Base-by-base conservation (phyloP, 2,797 vertebrate species). In the Aythya fuligula region DNA sequence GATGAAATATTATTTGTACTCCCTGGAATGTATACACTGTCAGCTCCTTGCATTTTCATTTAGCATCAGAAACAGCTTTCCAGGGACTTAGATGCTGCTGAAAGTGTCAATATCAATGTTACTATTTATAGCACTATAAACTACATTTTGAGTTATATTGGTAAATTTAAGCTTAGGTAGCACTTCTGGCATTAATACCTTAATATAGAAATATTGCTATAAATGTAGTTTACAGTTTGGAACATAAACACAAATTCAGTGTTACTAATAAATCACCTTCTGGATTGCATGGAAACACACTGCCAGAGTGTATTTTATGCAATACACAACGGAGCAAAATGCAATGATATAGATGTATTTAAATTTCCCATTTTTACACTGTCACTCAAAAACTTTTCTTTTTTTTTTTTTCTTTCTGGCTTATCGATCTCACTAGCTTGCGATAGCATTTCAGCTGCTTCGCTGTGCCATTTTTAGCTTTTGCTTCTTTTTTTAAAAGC, bases 311-410 rank as follows among this genome's bases (percentile, higher is more conserved):
- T 84, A 93, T 94, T 97, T 96, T 95, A 88, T 85, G 91, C 77
- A 75, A 76, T 66, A 88, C 90, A 95, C 97, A 96, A 91, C 32
- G 83, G 91, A 97, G 89, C 80, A 97, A 96, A 97, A 97, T 94
- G 95, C 90, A 96, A 92, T 0, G 0, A 95, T 93, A 97, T 54
- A 97, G 96, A 97, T 91, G 95, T 97, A 98, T 98, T 98, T 97
- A 97, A 97, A 97, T 96, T 97, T 97, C 96, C 97, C 93, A 96
- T 97, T 98, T 98, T 97, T 97, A 97, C 96, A 92, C 97, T 98
- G 97, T 97, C 98, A 98, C 97, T 98, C 97, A 98, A 97, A 97
- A 97, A 95, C 95, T 97, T 96, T 94, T 88, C 87, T 88, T 97
- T 79, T 83, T 90, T 60, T 61, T 96, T 96, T 96, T 96, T 61